phyloP scores from a whole-genome alignment of 2,888 invertebrate species.

The Adineta ricciae region DNA sequence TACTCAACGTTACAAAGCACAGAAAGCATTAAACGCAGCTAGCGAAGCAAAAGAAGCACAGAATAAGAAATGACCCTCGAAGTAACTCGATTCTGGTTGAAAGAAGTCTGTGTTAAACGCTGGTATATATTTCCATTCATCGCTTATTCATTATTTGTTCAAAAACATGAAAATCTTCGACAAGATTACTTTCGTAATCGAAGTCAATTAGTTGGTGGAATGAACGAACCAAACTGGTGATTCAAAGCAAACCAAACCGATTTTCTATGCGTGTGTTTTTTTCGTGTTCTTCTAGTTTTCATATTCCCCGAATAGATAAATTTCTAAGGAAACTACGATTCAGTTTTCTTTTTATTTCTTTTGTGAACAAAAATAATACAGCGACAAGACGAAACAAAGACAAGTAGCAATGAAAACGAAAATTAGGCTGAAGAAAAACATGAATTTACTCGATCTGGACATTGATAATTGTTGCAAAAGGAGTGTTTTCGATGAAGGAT shows the following conservation, averaged over 20 bases:
- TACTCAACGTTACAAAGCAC: conserved; percentile 6
- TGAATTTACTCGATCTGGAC: neutral
- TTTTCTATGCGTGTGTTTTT: neutral
- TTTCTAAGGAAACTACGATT: neutral
- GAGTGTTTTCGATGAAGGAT: neutral
- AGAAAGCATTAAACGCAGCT: neutral
- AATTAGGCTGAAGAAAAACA: neutral
- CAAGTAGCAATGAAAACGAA: neutral
- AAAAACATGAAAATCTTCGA: conserved; percentile 17
- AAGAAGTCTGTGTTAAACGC: conserved; percentile 11
- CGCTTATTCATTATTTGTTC: neutral
- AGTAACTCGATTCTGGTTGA: neutral
- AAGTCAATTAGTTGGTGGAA: conserved; percentile 18
- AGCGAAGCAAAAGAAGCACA: neutral
- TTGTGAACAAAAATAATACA: conserved; percentile 5
- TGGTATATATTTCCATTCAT: conserved; percentile 4
- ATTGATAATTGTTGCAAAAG: neutral
- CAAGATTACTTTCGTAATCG: conserved; percentile 21
- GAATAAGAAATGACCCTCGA: neutral
- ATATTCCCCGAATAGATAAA: neutral
- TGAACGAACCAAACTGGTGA: conserved; percentile 6
- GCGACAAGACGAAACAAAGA: neutral
- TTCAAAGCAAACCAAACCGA: no score
- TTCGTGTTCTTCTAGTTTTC: neutral
- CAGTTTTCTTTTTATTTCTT: neutral